phyloP scores from a whole-genome alignment of 2,888 invertebrate genomes.

The Dasypolia templi region DNA sequence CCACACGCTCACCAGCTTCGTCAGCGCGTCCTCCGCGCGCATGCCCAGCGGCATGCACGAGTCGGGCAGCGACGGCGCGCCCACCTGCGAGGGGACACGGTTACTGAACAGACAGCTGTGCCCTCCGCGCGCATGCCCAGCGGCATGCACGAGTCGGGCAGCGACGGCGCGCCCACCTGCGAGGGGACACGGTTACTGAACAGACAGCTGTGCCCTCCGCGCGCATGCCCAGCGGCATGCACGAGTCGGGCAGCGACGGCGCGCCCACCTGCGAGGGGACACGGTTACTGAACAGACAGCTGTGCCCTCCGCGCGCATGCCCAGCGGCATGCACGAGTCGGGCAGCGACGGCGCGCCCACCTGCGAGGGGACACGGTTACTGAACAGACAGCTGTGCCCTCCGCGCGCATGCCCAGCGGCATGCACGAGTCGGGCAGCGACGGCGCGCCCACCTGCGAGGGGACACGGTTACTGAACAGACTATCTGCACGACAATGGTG shows the following conservation, averaged over 20 bases:
- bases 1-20: slow-evolving; percentile 95
- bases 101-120: no score
- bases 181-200: no score
- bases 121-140: slow-evolving; percentile 98
- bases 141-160: slow-evolving; percentile 99
- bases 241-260: slow-evolving; percentile 97
- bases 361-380: no score
- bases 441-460: no score
- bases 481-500: no score
- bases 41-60: slow-evolving; percentile 99
- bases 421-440: no score
- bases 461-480: no score
- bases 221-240: slow-evolving; percentile 99
- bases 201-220: no score
- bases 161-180: slow-evolving; percentile 96
- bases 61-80: slow-evolving; percentile 97
- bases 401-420: no score
- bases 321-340: slow-evolving; percentile 98
- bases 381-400: no score
- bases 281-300: no score
- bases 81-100: no score
- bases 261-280: slow-evolving; percentile 96
- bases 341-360: slow-evolving; percentile 98
- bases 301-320: slow-evolving; percentile 98
- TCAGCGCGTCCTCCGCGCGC: slow-evolving; percentile 97